These are phyloP conservation scores for Daubentonia madagascariensis DNA, from an alignment of 2,113 vertebrate species.

Conservation along the genomic window DNA sequence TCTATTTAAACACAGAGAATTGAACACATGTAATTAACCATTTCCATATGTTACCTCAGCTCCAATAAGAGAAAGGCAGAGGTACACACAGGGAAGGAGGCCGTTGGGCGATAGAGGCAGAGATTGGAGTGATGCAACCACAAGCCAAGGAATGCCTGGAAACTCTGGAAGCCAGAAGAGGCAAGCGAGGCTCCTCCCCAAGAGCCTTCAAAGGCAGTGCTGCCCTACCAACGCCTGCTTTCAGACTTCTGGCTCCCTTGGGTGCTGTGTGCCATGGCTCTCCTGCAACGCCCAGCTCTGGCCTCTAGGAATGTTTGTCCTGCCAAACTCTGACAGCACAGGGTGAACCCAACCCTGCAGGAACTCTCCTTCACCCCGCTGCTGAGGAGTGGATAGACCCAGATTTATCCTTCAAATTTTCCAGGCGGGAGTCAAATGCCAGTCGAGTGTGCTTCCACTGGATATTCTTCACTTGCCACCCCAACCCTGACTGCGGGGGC, in stretches of 20 bases:
- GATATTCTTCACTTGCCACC: neutral
- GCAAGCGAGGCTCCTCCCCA: neutral
- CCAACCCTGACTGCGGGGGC: neutral
- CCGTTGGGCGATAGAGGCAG: neutral
- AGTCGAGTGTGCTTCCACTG: neutral
- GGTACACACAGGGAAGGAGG: too few species aligned
- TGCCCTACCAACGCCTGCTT: neutral
- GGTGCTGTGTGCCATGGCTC: neutral
- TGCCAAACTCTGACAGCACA: neutral
- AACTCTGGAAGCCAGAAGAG: neutral
- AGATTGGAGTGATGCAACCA: neutral
- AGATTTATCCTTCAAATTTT: neutral
- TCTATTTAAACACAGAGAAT: neutral
- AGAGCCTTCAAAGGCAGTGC: neutral
- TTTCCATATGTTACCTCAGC: neutral
- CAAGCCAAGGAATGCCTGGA: neutral
- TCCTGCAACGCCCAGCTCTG: neutral
- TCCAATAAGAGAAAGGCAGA: neutral
- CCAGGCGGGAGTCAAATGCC: neutral
- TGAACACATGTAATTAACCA: neutral
- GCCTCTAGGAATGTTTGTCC: neutral
- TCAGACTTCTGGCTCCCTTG: neutral
- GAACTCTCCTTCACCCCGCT: neutral
- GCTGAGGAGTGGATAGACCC: neutral
- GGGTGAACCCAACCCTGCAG: too few species aligned